A percentile compares a stretch with the other conserved stretches of the same genome.
Conservation (phyloP, 2,888 invertebrate species). For the Lamellibrachia columna region DNA sequence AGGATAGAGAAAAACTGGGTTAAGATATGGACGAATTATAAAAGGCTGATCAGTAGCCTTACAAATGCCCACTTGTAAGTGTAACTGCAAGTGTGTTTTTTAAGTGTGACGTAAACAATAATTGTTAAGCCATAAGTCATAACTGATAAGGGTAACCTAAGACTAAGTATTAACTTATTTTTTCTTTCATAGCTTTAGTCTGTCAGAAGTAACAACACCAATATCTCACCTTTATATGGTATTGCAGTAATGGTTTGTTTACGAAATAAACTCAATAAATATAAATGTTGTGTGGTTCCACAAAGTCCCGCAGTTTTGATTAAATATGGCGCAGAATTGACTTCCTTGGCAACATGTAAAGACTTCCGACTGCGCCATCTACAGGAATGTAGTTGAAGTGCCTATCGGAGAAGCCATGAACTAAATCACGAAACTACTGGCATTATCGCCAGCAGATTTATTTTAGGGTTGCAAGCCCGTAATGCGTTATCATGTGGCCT, state of each 20-base stretch:
- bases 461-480: neutral
- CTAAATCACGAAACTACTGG: neutral
- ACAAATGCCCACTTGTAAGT: no score
- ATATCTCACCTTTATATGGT: neutral
- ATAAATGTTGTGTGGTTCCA: neutral
- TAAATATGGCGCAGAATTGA: neutral
- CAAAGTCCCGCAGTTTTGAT: constrained; percentile 4
- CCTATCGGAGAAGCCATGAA: neutral
- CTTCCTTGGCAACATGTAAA: neutral
- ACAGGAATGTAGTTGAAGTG: no score
- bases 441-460: neutral
- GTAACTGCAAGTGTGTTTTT: no score
- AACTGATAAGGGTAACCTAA: neutral
- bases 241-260: neutral
- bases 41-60: no score
- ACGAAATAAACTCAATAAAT: neutral
- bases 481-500: neutral
- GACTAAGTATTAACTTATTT: neutral
- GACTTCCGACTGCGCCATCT: neutral
- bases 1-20: no score
- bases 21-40: no score
- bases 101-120: no score
- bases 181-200: neutral
- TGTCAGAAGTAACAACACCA: neutral
- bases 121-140: neutral